These are phyloP conservation scores for Oxyura jamaicensis DNA, from an alignment of 2,113 vertebrate genomes.

Conservation along the genomic window DNA sequence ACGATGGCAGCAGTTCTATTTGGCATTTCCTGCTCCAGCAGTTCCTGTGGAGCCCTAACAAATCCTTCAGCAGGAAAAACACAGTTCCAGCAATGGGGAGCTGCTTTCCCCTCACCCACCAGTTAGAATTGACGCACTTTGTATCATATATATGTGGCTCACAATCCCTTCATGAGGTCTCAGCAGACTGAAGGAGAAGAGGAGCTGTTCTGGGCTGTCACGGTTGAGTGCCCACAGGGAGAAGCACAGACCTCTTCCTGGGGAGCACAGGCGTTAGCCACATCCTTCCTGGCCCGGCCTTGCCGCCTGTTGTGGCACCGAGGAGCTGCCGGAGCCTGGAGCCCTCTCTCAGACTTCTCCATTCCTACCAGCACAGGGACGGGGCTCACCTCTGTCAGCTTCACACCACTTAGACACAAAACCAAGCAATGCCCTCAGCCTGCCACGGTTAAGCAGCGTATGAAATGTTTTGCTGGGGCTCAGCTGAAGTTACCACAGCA, in stretches of 20 bases:
- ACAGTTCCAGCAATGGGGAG: background rate
- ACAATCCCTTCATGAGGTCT: background rate
- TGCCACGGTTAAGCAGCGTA: background rate
- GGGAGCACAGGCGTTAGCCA: background rate
- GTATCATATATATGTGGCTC: background rate
- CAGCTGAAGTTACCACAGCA: background rate
- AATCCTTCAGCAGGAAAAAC: background rate
- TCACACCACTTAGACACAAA: background rate
- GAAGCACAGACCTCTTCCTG: background rate
- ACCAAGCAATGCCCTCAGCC: background rate
- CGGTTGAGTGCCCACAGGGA: background rate
- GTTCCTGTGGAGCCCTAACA: background rate
- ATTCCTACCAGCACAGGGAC: fast-evolving
- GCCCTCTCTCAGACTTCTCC: background rate
- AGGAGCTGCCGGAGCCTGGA: background rate
- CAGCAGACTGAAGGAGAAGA: background rate
- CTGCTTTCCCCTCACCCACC: background rate
- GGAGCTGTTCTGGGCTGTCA: background rate
- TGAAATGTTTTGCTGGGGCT: background rate
- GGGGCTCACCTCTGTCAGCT: background rate
- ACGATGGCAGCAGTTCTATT: background rate
- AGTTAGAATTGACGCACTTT: background rate
- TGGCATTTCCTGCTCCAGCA: background rate
- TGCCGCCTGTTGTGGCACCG: too few species aligned
- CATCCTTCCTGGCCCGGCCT: background rate